A percentile compares a stretch with the other conserved stretches of the same genome.
phyloP scores from a whole-genome alignment of 1,140 invertebrate genomes.

The Macrostomum lignano region DNA sequence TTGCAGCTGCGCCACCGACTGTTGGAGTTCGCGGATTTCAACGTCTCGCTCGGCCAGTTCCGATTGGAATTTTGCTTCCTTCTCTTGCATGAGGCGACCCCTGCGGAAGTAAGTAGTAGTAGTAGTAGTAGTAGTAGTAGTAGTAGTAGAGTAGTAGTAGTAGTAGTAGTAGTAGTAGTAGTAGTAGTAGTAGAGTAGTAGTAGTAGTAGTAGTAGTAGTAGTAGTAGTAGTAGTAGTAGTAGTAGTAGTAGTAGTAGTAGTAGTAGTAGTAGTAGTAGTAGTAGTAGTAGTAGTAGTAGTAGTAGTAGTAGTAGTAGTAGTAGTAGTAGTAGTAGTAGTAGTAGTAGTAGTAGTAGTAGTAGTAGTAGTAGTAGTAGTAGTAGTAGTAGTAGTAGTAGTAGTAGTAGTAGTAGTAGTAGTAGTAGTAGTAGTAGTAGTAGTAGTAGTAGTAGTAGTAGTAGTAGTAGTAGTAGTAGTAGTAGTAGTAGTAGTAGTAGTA shows the following conservation, averaged over 20 bases:
- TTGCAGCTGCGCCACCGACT: too few relatives aligned
- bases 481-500: slow-evolving; percentile 2
- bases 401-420: slow-evolving; percentile 1
- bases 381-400: neutral
- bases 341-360: neutral
- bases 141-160: too few relatives aligned
- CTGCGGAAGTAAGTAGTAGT: neutral
- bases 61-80: too few relatives aligned
- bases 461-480: slow-evolving; percentile 1
- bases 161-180: neutral
- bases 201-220: slow-evolving; percentile 2
- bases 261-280: slow-evolving; percentile 2
- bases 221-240: slow-evolving; percentile 2
- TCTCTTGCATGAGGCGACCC: too few relatives aligned
- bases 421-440: neutral
- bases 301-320: slow-evolving; percentile 2
- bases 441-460: slow-evolving; percentile 1
- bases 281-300: slow-evolving; percentile 2
- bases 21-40: too few relatives aligned
- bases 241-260: slow-evolving; percentile 2
- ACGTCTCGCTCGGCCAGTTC: too few relatives aligned
- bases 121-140: neutral
- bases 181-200: too few relatives aligned
- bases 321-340: neutral
- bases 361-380: neutral